phyloP scores from a whole-genome alignment of 2,113 vertebrate species.

The Acrocephalus kingi region DNA sequence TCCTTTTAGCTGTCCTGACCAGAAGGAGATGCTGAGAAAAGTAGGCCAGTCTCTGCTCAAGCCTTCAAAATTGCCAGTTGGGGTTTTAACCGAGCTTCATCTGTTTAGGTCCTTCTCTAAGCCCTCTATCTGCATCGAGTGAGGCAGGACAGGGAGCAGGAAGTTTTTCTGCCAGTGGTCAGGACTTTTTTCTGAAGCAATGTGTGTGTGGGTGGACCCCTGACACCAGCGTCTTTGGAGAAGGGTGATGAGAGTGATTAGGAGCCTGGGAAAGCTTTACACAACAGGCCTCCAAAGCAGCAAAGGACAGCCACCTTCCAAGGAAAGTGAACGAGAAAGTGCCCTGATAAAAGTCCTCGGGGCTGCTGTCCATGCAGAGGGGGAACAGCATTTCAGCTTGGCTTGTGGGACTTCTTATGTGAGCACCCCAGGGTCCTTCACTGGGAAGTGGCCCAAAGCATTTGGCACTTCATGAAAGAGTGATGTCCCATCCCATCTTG shows the following conservation, averaged over 20 bases:
- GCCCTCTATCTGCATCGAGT: background rate
- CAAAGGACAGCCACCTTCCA: background rate
- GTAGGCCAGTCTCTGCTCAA: background rate
- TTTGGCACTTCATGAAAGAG: background rate
- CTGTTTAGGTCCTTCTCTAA: background rate
- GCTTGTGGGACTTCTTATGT: background rate
- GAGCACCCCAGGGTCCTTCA: background rate
- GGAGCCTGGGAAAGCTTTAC: conserved; percentile 55
- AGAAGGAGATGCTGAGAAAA: background rate
- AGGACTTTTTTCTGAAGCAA: conserved; percentile 29
- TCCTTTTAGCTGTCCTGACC: background rate
- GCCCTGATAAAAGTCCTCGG: background rate
- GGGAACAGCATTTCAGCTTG: background rate
- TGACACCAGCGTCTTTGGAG: conserved; percentile 38
- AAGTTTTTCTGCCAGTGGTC: background rate
- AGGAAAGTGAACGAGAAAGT: background rate
- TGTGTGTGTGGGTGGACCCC: conserved; percentile 52
- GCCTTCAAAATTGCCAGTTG: background rate
- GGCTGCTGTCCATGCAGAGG: rapidly evolving
- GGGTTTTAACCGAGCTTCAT: background rate
- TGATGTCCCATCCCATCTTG: background rate
- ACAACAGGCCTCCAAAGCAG: background rate
- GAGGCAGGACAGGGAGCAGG: background rate
- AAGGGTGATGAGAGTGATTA: background rate
- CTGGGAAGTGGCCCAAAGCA: rapidly evolving